Evolutionary conservation across 2,888 invertebrate genomes (phyloP).

Genomic region (Tridacna crocea): DNA sequence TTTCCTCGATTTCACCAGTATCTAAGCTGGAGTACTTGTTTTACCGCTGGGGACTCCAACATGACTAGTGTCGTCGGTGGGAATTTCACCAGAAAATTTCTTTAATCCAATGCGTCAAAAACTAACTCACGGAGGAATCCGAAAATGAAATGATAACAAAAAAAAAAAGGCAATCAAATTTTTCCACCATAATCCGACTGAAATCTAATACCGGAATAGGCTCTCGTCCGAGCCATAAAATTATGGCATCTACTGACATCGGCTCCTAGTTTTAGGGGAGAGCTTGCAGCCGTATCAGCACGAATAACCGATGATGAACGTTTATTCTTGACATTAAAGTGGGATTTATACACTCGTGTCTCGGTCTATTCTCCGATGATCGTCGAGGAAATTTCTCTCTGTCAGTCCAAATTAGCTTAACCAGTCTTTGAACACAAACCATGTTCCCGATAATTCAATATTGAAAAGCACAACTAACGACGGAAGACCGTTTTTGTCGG

Average conservation of each 20-base stretch:
- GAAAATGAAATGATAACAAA: too few relatives aligned
- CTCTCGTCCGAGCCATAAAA: not conserved
- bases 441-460: slow-evolving; percentile 73
- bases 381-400: slow-evolving; percentile 56
- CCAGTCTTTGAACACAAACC: slow-evolving; percentile 68
- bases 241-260: slow-evolving; percentile 1
- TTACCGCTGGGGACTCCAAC: too few relatives aligned
- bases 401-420: slow-evolving; percentile 66
- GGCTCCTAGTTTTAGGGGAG: slow-evolving; percentile 1
- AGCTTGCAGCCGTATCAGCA: slow-evolving; percentile 9
- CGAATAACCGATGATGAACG: slow-evolving; percentile 60
- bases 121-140: too few relatives aligned
- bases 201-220: not conserved
- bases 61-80: too few relatives aligned
- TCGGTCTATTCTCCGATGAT: slow-evolving; percentile 48
- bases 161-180: too few relatives aligned
- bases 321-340: slow-evolving; percentile 61
- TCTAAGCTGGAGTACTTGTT: too few relatives aligned
- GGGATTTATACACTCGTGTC: slow-evolving; percentile 58
- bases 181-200: not conserved
- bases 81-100: too few relatives aligned
- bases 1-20: too few relatives aligned
- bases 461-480: slow-evolving; percentile 58
- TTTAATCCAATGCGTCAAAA: too few relatives aligned
- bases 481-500: slow-evolving; percentile 58